Evolutionary conservation across 2,113 vertebrate genomes (phyloP).

Genomic region (Melierax canorus): DNA sequence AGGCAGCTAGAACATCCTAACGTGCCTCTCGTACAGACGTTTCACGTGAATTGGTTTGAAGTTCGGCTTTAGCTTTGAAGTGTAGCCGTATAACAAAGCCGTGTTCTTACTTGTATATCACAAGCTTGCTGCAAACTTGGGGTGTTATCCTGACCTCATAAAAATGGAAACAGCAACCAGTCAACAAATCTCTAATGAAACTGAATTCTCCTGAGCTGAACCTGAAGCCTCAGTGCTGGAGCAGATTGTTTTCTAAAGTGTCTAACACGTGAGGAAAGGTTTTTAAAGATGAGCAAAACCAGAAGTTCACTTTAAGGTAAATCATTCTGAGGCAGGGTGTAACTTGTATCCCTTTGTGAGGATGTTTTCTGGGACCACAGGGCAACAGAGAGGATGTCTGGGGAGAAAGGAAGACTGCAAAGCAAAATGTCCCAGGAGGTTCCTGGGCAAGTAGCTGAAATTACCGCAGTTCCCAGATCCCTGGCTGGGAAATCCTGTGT

Average conservation of each 20-base stretch:
- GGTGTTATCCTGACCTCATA: not conserved
- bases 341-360: not conserved
- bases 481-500: not conserved
- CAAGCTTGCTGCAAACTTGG: not conserved
- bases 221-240: not conserved
- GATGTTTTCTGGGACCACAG: not conserved
- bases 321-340: not conserved
- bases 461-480: accelerated
- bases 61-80: not conserved
- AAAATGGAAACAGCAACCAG: not conserved
- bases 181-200: not conserved
- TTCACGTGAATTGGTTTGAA: not conserved
- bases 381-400: accelerated
- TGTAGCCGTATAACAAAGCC: accelerated
- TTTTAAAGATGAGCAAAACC: not conserved
- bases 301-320: not conserved
- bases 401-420: not conserved
- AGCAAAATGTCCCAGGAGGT: not conserved
- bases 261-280: not conserved
- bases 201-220: not conserved
- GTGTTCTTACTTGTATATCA: not conserved
- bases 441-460: not conserved
- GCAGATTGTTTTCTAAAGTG: not conserved
- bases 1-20: accelerated
- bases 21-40: accelerated